Percentiles rank a stretch among this genome's conserved stretches.
Evolutionary conservation across 1,140 invertebrate species (phyloP).

Genomic region (Popillia japonica): DNA sequence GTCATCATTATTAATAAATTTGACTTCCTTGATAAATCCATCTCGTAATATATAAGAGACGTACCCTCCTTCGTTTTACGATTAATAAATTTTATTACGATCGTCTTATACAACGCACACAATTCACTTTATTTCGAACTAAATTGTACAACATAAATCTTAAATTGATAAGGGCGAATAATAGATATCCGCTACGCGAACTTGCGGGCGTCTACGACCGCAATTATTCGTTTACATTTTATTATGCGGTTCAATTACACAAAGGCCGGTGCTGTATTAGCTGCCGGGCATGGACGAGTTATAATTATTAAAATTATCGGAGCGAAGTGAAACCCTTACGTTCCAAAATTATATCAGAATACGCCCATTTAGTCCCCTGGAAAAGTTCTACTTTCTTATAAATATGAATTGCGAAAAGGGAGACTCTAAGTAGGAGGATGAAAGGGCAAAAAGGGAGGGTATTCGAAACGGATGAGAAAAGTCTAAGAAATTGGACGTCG

Average conservation of each 20-base stretch:
- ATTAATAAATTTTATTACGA: neutral
- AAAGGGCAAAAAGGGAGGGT: neutral
- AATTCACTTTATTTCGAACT: slow-evolving; percentile 5
- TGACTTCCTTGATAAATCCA: neutral
- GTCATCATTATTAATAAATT: too few relatives aligned
- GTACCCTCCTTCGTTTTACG: neutral
- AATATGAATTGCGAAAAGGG: neutral
- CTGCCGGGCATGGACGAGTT: neutral
- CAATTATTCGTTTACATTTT: slow-evolving; percentile 15
- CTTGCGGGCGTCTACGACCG: neutral
- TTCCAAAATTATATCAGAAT: slow-evolving; percentile 5
- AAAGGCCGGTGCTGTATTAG: neutral
- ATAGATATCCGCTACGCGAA: neutral
- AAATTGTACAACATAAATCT: neutral
- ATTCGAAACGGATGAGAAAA: neutral
- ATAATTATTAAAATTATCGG: slow-evolving; percentile 16
- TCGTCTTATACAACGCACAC: neutral
- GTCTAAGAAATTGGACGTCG: neutral
- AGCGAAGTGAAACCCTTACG: neutral
- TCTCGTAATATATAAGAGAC: neutral
- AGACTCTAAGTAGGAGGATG: neutral
- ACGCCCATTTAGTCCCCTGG: neutral
- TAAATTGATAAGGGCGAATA: neutral
- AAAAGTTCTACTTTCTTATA: neutral
- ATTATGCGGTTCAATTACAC: slow-evolving; percentile 11